Conservation (phyloP, 2,113 vertebrate genomes). For the Anthoscopus minutus region DNA sequence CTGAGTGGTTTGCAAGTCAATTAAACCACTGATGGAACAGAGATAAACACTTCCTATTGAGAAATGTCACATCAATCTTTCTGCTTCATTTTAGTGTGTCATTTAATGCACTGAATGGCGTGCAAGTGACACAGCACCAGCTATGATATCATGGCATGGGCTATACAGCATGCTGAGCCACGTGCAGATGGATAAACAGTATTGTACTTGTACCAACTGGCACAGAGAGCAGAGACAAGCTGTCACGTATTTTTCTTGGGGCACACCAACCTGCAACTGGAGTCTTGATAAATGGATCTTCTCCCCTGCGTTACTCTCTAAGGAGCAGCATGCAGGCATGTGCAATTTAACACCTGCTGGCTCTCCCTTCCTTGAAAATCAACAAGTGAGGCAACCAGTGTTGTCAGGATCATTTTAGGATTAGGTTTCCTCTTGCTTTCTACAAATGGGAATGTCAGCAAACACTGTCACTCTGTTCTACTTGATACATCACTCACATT, state of each 20-base stretch:
- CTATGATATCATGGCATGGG: background rate
- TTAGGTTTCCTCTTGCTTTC: constrained; percentile 39
- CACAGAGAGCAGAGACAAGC: background rate
- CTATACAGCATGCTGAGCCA: background rate
- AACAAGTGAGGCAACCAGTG: background rate
- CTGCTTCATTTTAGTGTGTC: constrained; percentile 45
- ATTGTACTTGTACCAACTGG: background rate
- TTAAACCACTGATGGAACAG: constrained; percentile 46
- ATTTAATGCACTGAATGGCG: background rate
- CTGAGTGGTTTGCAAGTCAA: constrained; percentile 55
- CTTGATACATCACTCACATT: background rate
- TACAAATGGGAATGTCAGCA: background rate
- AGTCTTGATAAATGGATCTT: background rate
- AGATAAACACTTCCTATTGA: constrained; percentile 57
- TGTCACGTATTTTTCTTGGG: background rate
- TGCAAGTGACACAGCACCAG: background rate
- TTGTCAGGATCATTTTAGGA: background rate
- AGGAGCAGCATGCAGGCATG: background rate
- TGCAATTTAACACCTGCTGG: background rate
- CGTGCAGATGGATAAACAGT: background rate
- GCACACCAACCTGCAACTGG: background rate
- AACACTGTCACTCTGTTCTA: constrained; percentile 1
- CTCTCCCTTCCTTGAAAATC: background rate
- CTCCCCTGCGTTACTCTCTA: background rate
- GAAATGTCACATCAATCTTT: constrained; percentile 53